Evolutionary conservation across 2,797 vertebrate genomes (phyloP).

Genomic region (Clarias platycephalus): DNA sequence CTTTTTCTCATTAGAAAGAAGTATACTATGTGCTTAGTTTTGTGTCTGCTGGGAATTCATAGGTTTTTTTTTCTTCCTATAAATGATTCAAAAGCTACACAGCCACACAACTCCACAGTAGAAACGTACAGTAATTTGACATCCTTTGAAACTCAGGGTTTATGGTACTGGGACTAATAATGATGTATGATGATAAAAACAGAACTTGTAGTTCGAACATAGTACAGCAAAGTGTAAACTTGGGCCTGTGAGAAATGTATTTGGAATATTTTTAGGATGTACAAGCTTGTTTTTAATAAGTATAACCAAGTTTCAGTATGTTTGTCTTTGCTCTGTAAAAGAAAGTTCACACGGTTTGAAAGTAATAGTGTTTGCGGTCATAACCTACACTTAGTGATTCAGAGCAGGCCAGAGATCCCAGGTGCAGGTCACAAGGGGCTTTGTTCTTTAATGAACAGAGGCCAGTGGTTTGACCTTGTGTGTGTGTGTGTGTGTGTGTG

Average conservation of each 20-base stretch:
- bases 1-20: not conserved
- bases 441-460: conserved; percentile 27
- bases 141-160: not conserved
- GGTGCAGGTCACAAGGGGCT: conserved; percentile 13
- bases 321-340: not conserved
- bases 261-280: not conserved
- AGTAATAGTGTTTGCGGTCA: not conserved
- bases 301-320: not conserved
- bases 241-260: not conserved
- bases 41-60: no score
- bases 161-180: not conserved
- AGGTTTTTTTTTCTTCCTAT: not conserved
- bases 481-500: not conserved
- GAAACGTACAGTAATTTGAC: not conserved
- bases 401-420: not conserved
- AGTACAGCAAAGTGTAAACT: not conserved
- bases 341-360: not conserved
- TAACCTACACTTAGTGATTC: not conserved
- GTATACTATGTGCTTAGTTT: not conserved
- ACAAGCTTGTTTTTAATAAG: not conserved
- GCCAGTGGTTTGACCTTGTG: not conserved
- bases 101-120: not conserved
- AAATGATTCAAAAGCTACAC: not conserved
- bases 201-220: not conserved
- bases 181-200: not conserved